A percentile compares a stretch with the other conserved stretches of the same genome.
phyloP scores from a whole-genome alignment of 2,113 vertebrate genomes.

The Pardalotus punctatus region DNA sequence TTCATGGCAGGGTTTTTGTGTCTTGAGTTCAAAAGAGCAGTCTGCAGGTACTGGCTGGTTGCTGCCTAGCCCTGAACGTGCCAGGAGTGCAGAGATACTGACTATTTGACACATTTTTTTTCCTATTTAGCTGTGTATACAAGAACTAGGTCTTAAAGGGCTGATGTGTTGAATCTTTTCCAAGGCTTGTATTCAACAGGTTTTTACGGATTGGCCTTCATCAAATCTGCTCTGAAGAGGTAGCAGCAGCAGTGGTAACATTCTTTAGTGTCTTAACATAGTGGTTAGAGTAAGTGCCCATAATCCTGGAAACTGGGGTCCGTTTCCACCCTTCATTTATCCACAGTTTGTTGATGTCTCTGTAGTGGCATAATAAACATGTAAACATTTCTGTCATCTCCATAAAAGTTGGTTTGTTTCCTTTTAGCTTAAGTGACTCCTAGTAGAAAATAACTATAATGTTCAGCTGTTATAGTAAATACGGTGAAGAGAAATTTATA shows the following conservation, averaged over 20 bases:
- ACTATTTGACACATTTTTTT: neutral
- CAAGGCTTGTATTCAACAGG: neutral
- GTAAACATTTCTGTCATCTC: neutral
- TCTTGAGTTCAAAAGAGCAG: neutral
- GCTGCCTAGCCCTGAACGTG: neutral
- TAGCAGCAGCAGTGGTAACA: neutral
- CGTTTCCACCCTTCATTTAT: neutral
- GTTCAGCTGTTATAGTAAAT: neutral
- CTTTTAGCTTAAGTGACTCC: neutral
- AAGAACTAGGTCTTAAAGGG: neutral
- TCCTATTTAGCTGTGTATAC: neutral
- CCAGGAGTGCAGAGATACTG: neutral
- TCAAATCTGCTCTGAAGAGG: neutral
- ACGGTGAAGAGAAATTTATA: neutral
- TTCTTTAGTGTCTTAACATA: neutral
- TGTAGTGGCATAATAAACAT: neutral
- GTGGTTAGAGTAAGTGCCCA: neutral
- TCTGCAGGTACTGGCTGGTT: neutral
- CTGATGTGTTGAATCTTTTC: neutral
- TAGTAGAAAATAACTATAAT: neutral
- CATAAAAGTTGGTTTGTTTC: neutral
- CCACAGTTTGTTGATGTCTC: neutral
- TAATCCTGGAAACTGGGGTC: neutral
- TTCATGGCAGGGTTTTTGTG: neutral
- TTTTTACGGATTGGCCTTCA: neutral